Evolutionary conservation across 2,113 vertebrate species (phyloP), one percentile per base, ranked within the genome.

Genomic region (Pycnonotus jocosus): DNA sequence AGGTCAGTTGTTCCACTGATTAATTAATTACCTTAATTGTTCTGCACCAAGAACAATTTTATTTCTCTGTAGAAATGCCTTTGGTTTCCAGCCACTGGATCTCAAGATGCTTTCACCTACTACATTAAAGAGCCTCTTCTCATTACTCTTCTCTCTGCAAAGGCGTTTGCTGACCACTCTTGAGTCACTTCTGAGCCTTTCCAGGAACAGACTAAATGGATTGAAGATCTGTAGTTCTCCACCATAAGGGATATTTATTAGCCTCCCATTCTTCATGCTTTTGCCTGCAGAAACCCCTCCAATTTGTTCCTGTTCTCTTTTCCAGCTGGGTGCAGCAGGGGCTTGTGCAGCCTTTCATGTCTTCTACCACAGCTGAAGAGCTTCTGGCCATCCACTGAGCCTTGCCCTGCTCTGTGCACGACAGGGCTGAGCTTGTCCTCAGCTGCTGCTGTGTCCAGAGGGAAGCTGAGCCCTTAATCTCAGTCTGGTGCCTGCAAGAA

Each of bases 1-100:
- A 50, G 62, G 58, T 80, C 82, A 88, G 66, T 37, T 81, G 50
- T 91, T 91, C 33, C 35, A 51, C 33, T 37, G 50, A 61, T 92
- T 95, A 76, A 76, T 95, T 91, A 92, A 80, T 89, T 91, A 35
- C 71, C 27, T 79, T 44, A 81, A 57, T 42, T 73, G 42, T 85
- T 82, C 74, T 80, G 58, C 50, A 90, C 50, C 71, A 62, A 88
- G 66, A 90, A 35, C 10, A 62, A 14, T 72, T 92, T 87, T 69
- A 87, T 62, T 79, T 89, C 85, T 91, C 71, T 91, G 45, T 74
- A 80, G 54, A 72, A 82, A 91, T 50, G 25, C 30, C 27, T 88
- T 82, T 60, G 23, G 12, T 76, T 95, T 80, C 35, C 62, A 92
- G 56, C 16, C 72, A 31, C 60, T 84, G 60, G 33, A 37, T 77